Conservation (phyloP, 2,113 vertebrate genomes). For the Ardeotis arabs region DNA sequence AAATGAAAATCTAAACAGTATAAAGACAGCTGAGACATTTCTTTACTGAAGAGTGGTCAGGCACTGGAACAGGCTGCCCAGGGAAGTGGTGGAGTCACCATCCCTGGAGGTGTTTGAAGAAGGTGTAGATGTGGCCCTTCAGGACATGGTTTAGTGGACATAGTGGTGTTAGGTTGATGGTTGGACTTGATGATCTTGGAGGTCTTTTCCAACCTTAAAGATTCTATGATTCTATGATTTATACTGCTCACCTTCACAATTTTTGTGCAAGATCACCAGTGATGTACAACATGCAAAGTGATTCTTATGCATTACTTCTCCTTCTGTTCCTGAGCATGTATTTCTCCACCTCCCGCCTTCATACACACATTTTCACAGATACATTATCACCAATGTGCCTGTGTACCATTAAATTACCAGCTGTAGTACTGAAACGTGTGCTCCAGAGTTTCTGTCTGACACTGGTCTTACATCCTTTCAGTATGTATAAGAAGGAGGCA, state of each 20-base stretch:
- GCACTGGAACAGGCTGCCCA: no score
- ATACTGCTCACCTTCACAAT: background rate
- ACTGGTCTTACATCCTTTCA: slow-evolving; percentile 24
- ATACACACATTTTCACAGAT: background rate
- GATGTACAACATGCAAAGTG: background rate
- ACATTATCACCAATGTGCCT: background rate
- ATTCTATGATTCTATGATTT: background rate
- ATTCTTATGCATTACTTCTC: background rate
- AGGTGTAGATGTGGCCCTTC: no score
- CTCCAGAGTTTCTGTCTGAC: slow-evolving; percentile 8
- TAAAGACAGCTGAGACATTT: background rate
- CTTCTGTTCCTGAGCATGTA: background rate
- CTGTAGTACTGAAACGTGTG: background rate
- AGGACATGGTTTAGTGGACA: no score
- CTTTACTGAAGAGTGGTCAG: no score
- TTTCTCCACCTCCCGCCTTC: background rate
- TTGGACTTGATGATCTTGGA: no score
- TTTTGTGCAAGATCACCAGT: background rate
- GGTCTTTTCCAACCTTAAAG: no score
- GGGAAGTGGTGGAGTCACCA: no score
- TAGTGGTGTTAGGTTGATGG: no score
- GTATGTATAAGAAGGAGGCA: background rate
- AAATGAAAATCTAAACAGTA: background rate
- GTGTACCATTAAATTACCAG: background rate
- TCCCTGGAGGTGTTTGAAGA: no score